Percentiles rank a stretch among this genome's conserved stretches.
Conservation (phyloP, 2,113 vertebrate species). For the Garra rufa region DNA sequence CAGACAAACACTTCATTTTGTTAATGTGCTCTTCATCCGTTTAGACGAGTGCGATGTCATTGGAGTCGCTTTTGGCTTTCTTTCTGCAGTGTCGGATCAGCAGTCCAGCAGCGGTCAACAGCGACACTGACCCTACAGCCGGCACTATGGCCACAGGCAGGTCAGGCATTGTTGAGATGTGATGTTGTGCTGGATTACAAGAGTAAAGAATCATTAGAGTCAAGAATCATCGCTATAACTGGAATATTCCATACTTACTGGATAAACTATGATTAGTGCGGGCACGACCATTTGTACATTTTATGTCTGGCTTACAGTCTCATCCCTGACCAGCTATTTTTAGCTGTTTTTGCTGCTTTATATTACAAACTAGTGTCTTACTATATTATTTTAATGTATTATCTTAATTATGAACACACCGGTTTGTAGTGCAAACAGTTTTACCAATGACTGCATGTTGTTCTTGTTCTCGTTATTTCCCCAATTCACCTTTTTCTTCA, state of each 20-base stretch:
- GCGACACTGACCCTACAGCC: not conserved
- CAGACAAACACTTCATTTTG: not conserved
- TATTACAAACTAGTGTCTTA: too few species aligned
- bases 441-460: too few species aligned
- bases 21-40: not conserved
- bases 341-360: too few species aligned
- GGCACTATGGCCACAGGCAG: not conserved
- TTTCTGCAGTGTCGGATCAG: conserved; percentile 15
- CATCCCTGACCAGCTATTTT: too few species aligned
- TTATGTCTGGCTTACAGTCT: too few species aligned
- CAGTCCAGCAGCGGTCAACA: conserved; percentile 22
- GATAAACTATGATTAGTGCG: not conserved
- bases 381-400: too few species aligned
- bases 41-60: not conserved
- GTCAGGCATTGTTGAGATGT: too few species aligned
- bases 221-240: not conserved
- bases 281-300: too few species aligned
- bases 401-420: too few species aligned
- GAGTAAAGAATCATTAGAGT: not conserved
- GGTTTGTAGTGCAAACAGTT: too few species aligned
- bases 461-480: too few species aligned
- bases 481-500: too few species aligned
- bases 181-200: not conserved
- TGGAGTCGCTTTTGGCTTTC: not conserved
- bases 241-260: not conserved